These are phyloP conservation scores for Brachypodius melanocephalos DNA, from an alignment of 2,113 vertebrate genomes.

Conservation along the genomic window DNA sequence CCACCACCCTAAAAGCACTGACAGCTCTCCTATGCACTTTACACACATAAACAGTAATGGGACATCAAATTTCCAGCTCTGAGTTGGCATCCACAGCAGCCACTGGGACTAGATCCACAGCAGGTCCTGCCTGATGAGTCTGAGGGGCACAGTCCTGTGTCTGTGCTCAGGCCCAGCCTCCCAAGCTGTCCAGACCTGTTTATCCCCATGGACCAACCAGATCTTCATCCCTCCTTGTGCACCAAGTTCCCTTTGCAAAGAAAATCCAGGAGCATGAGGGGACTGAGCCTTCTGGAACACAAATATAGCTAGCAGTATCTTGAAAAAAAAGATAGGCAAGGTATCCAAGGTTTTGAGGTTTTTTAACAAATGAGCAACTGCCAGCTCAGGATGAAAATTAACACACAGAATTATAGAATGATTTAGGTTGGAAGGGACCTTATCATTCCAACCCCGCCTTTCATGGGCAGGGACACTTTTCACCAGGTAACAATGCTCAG, in stretches of 20 bases:
- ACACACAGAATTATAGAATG: neutral
- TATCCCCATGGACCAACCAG: neutral
- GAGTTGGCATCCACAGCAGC: neutral
- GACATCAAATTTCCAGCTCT: neutral
- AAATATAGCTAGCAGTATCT: neutral
- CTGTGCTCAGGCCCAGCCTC: neutral
- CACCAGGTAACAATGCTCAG: neutral
- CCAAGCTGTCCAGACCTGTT: neutral
- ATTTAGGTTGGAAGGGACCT: neutral
- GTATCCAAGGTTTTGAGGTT: neutral
- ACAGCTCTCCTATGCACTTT: neutral
- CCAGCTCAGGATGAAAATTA: neutral
- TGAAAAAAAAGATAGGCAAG: neutral
- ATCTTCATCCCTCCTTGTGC: neutral
- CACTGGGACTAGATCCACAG: neutral
- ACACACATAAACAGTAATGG: neutral
- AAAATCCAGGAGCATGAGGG: neutral
- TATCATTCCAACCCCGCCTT: fast-evolving
- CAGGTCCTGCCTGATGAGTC: neutral
- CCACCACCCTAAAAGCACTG: neutral
- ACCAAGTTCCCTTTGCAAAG: neutral
- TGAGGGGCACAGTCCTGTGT: neutral
- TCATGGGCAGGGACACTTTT: neutral
- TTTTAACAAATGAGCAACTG: neutral
- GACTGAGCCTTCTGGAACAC: neutral